Evolutionary conservation across 2,888 invertebrate genomes (phyloP), one percentile per base, ranked within the genome.

Genomic region (Oscheius sp.): DNA sequence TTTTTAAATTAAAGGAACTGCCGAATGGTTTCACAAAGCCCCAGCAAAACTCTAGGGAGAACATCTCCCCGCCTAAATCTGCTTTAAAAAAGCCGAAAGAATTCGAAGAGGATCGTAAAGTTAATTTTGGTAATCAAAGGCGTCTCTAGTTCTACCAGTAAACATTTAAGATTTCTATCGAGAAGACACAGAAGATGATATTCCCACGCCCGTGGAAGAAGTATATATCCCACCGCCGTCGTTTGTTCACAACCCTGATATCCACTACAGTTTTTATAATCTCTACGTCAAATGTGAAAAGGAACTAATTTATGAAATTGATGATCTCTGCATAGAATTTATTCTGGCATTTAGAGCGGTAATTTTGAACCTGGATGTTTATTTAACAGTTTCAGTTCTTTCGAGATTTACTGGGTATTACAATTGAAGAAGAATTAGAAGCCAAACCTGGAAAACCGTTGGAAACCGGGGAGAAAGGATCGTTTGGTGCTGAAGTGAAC

Each of bases 281-380:
- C 73, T 86, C 0, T 27, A 70, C 16, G 78, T 78, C 12, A 53
- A 74, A 52, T 80, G 83, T 41, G 85, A 85, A 1, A 45, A 52
- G 21, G 78, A 75, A 35, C 68, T 79, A 16, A 55, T 82, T 46
- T 68, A 72, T 16, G 82, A 83, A 21, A 66, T 81, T 0, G 84
- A 86, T 46, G 76, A 81, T 43, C 69, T 85, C 12, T 81, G 84
- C 71, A 73, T 81, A 56, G 79, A 79, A 59, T 85, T 85, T 66
- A 75, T 85, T 29, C 18, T 23, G 6, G 76, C 76, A 9, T 76
- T 78, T 69, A 76, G 69, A 49, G 55, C 75, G 70, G 83, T 83
- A 23, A 29, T 29, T 12, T 41, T 53, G 18, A 5, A 41, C 5
- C 27, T 55, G 16, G 5, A 45, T 12, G 9, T 13, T 49, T 55